Conservation (phyloP, 2,888 invertebrate species). For the Himalopsyche anomala region DNA sequence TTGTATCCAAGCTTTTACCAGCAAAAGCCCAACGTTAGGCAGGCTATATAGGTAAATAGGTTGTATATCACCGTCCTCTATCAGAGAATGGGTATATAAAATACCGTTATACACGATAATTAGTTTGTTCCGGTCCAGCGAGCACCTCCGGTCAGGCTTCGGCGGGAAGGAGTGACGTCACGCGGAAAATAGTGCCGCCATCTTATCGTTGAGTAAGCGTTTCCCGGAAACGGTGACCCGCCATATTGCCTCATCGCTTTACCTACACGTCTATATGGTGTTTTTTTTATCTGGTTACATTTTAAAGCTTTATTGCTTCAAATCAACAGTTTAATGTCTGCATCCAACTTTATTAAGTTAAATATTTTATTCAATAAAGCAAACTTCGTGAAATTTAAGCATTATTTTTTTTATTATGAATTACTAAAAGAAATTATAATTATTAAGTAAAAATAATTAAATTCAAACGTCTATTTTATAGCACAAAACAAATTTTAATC, state of each 20-base stretch:
- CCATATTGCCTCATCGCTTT: slow-evolving; percentile 36
- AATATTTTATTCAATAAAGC: too few species aligned
- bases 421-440: too few species aligned
- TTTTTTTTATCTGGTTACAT: background rate
- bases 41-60: background rate
- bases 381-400: too few species aligned
- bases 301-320: too few species aligned
- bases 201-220: slow-evolving; percentile 49
- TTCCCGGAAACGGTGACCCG: slow-evolving; percentile 35
- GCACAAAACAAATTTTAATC: too few species aligned
- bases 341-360: too few species aligned
- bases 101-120: slow-evolving; percentile 59
- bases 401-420: too few species aligned
- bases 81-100: slow-evolving; percentile 59
- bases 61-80: slow-evolving; percentile 40
- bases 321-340: too few species aligned
- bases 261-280: background rate
- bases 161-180: slow-evolving; percentile 59
- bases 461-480: too few species aligned
- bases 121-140: slow-evolving; percentile 62
- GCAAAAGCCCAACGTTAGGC: background rate
- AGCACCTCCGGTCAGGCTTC: slow-evolving; percentile 44
- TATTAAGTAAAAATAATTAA: too few species aligned
- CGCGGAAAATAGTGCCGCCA: slow-evolving; percentile 62
- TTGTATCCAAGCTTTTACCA: background rate